phyloP scores from a whole-genome alignment of 1,140 invertebrate genomes.

The Bilobella aurantiaca region DNA sequence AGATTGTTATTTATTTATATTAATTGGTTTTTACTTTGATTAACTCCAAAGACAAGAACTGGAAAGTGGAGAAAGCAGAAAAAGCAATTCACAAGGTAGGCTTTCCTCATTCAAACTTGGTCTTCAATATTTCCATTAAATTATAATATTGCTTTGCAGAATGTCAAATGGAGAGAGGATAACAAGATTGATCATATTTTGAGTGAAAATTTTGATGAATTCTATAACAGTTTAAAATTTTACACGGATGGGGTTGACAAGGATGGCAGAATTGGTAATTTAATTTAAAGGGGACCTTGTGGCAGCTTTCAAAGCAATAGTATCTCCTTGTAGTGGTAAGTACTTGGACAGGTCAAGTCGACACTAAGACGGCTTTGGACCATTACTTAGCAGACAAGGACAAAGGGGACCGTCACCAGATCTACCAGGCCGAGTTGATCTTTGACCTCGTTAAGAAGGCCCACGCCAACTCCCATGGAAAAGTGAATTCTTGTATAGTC shows the following conservation, averaged over 20 bases:
- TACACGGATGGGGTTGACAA: constrained; percentile 10
- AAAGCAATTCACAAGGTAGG: constrained; percentile 9
- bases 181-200: not conserved
- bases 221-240: not conserved
- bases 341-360: not conserved
- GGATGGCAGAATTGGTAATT: not conserved
- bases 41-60: constrained; percentile 4
- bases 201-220: constrained; percentile 4
- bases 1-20: not conserved
- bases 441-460: constrained; percentile 3
- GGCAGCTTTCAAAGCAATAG: not conserved
- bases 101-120: not conserved
- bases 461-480: not conserved
- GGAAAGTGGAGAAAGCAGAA: constrained; percentile 10
- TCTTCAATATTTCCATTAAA: no score
- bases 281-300: not conserved
- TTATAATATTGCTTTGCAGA: not conserved
- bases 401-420: not conserved
- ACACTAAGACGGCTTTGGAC: not conserved
- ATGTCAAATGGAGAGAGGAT: constrained; percentile 6
- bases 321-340: no score
- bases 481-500: not conserved
- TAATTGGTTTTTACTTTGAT: not conserved
- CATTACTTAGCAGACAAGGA: not conserved
- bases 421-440: not conserved